Evolutionary conservation across 2,888 invertebrate genomes (phyloP).

Genomic region (Xanthorhoe spadicearia): DNA sequence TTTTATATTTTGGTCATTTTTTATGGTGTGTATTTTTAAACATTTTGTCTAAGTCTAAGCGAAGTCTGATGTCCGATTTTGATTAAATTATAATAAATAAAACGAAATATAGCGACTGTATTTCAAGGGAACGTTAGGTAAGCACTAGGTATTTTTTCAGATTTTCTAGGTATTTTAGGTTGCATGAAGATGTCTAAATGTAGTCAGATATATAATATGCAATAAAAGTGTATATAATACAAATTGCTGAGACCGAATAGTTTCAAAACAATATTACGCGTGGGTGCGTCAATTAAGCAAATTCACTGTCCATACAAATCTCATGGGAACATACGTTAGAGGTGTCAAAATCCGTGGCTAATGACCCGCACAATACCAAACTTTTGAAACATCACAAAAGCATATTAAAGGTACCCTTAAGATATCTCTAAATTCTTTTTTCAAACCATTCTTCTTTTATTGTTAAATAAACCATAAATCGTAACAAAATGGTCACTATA

Average conservation of each 20-base stretch:
- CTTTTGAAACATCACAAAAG: slow-evolving; percentile 64
- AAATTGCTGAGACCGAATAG: not conserved
- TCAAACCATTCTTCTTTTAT: slow-evolving; percentile 70
- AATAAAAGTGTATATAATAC: not conserved
- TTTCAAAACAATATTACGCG: slow-evolving; percentile 11
- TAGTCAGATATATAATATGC: too few species aligned
- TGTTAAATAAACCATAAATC: slow-evolving; percentile 84
- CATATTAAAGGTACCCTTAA: slow-evolving; percentile 59
- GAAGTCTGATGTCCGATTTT: too few species aligned
- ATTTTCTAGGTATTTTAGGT: too few species aligned
- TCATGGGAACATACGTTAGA: slow-evolving; percentile 65
- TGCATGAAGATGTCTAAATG: too few species aligned
- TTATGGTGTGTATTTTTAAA: too few species aligned
- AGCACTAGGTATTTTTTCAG: too few species aligned
- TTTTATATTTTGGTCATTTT: too few species aligned
- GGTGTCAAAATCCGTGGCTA: slow-evolving; percentile 71
- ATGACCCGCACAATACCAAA: slow-evolving; percentile 69
- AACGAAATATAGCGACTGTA: too few species aligned
- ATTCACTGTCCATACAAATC: slow-evolving; percentile 52
- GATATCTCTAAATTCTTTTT: slow-evolving; percentile 60
- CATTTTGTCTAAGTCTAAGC: too few species aligned
- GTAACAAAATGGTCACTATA: slow-evolving; percentile 77
- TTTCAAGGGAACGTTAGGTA: too few species aligned
- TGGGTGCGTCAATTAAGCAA: slow-evolving; percentile 50
- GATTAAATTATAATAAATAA: too few species aligned